phyloP scores from a whole-genome alignment of 1,140 invertebrate genomes.

The Drosophila athabasca region DNA sequence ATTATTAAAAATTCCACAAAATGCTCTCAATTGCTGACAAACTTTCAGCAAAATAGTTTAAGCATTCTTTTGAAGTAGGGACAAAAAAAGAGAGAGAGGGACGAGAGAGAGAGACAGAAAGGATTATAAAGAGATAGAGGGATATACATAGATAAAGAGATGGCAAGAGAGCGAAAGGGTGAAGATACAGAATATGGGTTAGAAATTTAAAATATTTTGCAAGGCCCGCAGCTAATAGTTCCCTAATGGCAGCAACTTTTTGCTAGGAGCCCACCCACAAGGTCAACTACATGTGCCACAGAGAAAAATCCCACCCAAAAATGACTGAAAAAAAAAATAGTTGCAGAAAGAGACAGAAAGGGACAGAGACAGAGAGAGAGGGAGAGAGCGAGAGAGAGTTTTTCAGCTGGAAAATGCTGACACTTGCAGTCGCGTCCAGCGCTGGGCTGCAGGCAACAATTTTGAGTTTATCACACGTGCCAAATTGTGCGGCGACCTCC shows the following conservation, averaged over 20 bases:
- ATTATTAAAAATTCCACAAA: constrained; percentile 1
- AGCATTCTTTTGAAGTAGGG: constrained; percentile 7
- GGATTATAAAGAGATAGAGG: neutral
- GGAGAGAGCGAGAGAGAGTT: neutral
- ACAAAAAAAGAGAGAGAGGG: neutral
- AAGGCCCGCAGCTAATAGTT: constrained; percentile 63
- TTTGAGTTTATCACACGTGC: constrained; percentile 80
- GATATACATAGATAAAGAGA: neutral
- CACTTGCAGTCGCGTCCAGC: constrained; percentile 57
- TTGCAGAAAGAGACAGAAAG: constrained; percentile 10
- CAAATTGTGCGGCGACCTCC: constrained; percentile 74
- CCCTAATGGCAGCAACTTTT: constrained; percentile 63
- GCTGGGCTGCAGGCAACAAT: constrained; percentile 66
- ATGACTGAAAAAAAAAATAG: constrained; percentile 34
- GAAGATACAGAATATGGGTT: constrained; percentile 5
- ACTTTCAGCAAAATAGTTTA: constrained; percentile 31
- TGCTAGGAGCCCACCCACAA: constrained; percentile 29
- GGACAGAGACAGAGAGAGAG: constrained; percentile 13
- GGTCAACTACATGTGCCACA: constrained; percentile 72
- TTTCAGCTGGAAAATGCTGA: constrained; percentile 45
- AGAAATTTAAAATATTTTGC: constrained; percentile 49
- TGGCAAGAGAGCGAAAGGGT: too few relatives aligned
- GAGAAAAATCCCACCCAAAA: constrained; percentile 54
- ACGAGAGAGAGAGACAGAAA: neutral
- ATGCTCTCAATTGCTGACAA: constrained; percentile 8